Evolutionary conservation across 2,113 vertebrate species (phyloP).

Genomic region (Varanus komodoensis): DNA sequence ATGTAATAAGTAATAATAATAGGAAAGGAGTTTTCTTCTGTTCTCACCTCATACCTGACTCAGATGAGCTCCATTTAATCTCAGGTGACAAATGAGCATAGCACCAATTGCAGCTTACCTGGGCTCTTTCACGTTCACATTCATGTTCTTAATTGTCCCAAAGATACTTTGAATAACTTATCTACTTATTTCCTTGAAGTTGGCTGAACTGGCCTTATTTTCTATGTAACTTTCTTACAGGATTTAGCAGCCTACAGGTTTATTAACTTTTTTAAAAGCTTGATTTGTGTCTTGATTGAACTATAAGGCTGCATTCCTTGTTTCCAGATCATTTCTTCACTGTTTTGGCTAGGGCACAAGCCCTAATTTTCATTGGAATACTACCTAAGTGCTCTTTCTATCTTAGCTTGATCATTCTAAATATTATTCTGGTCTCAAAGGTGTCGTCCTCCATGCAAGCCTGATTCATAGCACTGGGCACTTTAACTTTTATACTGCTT

Average conservation of each 20-base stretch:
- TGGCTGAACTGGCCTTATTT: constrained; percentile 32
- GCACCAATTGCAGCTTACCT: constrained; percentile 65
- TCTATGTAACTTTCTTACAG: constrained; percentile 28
- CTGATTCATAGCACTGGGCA: constrained; percentile 29
- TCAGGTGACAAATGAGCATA: constrained; percentile 32
- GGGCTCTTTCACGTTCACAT: constrained; percentile 71
- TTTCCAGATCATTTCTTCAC: constrained; percentile 6
- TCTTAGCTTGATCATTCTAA: constrained; percentile 20
- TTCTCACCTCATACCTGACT: constrained; percentile 43
- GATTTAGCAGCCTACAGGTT: not conserved
- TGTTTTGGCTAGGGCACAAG: not conserved
- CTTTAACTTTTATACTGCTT: constrained; percentile 20
- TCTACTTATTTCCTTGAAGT: constrained; percentile 47
- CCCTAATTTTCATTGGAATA: not conserved
- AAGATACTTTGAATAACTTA: constrained; percentile 66
- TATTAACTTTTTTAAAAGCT: not conserved
- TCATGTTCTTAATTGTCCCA: constrained; percentile 69
- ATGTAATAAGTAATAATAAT: not conserved
- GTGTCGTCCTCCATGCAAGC: constrained; percentile 24
- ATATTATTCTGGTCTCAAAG: not conserved
- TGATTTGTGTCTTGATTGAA: constrained; percentile 19
- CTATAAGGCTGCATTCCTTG: constrained; percentile 27
- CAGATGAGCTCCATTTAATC: not conserved
- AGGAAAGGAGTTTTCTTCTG: not conserved
- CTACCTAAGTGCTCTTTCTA: constrained; percentile 9